Percentiles rank a stretch among this genome's conserved stretches.
Evolutionary conservation across 92 coral and sea anemone genomes (phyloP).

Genomic region (Palythoa heliodiscus): DNA sequence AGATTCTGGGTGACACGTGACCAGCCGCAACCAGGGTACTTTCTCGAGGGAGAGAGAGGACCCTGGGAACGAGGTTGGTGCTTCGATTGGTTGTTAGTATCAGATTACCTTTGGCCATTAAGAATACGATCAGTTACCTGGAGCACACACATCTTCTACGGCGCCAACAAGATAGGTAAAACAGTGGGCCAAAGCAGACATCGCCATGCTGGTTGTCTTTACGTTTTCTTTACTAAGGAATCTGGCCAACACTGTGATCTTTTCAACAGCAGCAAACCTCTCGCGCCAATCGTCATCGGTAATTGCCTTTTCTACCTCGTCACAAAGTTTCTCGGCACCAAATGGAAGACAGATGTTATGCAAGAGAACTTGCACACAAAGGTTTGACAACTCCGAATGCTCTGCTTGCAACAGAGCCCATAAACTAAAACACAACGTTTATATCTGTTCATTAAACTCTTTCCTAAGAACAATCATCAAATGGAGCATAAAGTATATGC

Average conservation of each 20-base stretch:
- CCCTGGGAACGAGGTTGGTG: no score
- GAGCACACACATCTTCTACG: slow-evolving; percentile 93
- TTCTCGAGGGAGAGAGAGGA: no score
- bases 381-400: slow-evolving; percentile 87
- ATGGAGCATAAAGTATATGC: no score
- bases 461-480: neutral
- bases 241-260: slow-evolving; percentile 86
- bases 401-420: slow-evolving; percentile 94
- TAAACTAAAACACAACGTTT: slow-evolving; percentile 51
- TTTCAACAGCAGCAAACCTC: slow-evolving; percentile 90
- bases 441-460: neutral
- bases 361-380: slow-evolving; percentile 84
- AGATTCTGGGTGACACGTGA: no score
- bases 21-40: no score
- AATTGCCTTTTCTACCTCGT: slow-evolving; percentile 90
- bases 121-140: slow-evolving; percentile 22
- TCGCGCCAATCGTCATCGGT: slow-evolving; percentile 92
- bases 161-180: slow-evolving; percentile 97
- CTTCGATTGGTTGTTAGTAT: no score
- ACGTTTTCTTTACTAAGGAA: slow-evolving; percentile 87
- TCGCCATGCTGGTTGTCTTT: slow-evolving; percentile 82
- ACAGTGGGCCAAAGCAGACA: slow-evolving; percentile 94
- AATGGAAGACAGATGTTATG: slow-evolving; percentile 94
- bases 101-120: no score
- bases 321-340: slow-evolving; percentile 94